These are phyloP conservation scores for Sphaerophoria taeniata DNA, from an alignment of 2,888 invertebrate species.

Conservation along the genomic window DNA sequence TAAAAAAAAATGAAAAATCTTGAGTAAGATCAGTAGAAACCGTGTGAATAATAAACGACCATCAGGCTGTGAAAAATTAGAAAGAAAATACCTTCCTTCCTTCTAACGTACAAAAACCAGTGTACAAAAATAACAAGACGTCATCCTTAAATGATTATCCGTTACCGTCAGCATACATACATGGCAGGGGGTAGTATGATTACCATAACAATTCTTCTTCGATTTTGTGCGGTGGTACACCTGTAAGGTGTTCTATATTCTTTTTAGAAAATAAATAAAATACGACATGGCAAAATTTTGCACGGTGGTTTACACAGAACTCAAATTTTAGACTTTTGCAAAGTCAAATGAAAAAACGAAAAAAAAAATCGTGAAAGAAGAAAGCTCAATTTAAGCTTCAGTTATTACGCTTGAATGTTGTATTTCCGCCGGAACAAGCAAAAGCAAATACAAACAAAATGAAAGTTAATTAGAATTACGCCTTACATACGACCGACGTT, in stretches of 20 bases:
- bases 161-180: conserved; percentile 8
- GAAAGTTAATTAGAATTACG: conserved; percentile 21
- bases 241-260: conserved; percentile 10
- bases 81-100: background rate
- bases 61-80: background rate
- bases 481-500: conserved; percentile 28
- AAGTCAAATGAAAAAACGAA: background rate
- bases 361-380: background rate
- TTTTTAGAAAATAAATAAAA: background rate
- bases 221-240: conserved; percentile 23
- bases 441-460: background rate
- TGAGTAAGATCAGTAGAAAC: background rate
- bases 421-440: conserved; percentile 8
- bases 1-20: background rate
- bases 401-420: background rate
- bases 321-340: background rate
- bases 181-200: conserved; percentile 19
- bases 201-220: conserved; percentile 29
- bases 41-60: background rate
- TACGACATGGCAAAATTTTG: background rate
- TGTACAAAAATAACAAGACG: conserved; percentile 27
- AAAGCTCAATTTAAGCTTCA: background rate
- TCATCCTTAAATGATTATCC: conserved; percentile 23
- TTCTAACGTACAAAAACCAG: background rate
- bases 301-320: background rate